Base-by-base conservation (phyloP, 2,113 vertebrate species). In the Acanthisitta chloris region DNA sequence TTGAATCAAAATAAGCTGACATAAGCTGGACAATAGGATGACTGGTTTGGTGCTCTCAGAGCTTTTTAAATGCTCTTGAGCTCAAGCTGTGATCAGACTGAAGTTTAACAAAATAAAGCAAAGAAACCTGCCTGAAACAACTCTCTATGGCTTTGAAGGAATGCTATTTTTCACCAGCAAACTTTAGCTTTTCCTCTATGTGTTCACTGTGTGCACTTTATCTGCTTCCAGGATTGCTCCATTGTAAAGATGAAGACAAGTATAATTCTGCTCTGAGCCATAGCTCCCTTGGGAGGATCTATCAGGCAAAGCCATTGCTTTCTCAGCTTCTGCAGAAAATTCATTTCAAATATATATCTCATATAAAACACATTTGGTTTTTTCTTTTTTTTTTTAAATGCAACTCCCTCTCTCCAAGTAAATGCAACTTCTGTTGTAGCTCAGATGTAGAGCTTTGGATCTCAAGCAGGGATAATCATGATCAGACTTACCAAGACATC, bases 1-100 rank as follows among this genome's bases (percentile, higher is more conserved):
- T 71, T 81, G 54, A 86, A 77, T 34, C 33, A 46, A 86, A 95
- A 86, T 86, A 93, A 94, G 43, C 72, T 92, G 94, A 86, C 64
- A 86, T 83, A 78, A 90, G 69, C 72, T 86, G 86, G n/a, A 46
- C 1, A 0, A 74, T 8, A 66, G 28, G 61, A 83, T 64, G 46
- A 62, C 55, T 73, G 55, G 18, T 3, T 88, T 78, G 88, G 55
- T 81, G 55, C 64, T 88, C 46, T 61, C 62, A 46, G 33, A 54
- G 88, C 67, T 71, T 81, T 79, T 62, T 88, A 94, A 92, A 18
- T 5, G 4, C 76, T 59, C 19, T 31, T 29, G 51, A 90, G 64
- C 45, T 73, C 0, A 0, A 88, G 49, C 34, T 46, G 76, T 10
- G 10, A 88, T 88, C 79, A 92, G 34, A 46, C 51, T 70, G 76